Conservation (phyloP, 2,113 vertebrate genomes). For the Morone saxatilis region DNA sequence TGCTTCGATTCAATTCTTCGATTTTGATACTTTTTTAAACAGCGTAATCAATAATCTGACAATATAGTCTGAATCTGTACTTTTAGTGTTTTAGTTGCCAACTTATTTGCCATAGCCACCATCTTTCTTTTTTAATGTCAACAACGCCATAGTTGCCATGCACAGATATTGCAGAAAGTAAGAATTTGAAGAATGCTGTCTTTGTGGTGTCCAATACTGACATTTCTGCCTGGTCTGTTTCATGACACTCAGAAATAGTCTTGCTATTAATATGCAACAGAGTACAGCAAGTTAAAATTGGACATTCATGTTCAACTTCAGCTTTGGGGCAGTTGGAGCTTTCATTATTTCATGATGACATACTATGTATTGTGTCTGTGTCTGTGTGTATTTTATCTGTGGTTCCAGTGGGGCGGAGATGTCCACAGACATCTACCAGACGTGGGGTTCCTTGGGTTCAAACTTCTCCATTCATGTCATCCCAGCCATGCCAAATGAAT, state of each 20-base stretch:
- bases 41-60: too few relatives aligned
- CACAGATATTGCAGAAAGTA: background rate
- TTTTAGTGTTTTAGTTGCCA: background rate
- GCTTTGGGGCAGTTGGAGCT: background rate
- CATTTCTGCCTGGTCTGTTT: background rate
- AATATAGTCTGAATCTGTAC: background rate
- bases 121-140: background rate
- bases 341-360: background rate
- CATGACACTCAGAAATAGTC: background rate
- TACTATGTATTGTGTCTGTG: background rate
- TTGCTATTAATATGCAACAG: conserved; percentile 21
- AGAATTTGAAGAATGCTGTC: background rate
- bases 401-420: background rate
- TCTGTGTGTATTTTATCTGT: background rate
- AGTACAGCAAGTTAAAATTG: background rate
- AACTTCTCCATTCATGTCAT: conserved; percentile 64
- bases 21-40: background rate
- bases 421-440: conserved; percentile 19
- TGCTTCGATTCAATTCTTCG: background rate
- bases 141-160: background rate
- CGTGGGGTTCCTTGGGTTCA: conserved; percentile 54
- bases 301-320: background rate
- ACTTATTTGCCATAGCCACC: background rate
- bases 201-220: background rate
- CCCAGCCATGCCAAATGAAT: conserved; percentile 49